Evolutionary conservation across 2,888 invertebrate genomes (phyloP).

Genomic region (Melitaea athalia): DNA sequence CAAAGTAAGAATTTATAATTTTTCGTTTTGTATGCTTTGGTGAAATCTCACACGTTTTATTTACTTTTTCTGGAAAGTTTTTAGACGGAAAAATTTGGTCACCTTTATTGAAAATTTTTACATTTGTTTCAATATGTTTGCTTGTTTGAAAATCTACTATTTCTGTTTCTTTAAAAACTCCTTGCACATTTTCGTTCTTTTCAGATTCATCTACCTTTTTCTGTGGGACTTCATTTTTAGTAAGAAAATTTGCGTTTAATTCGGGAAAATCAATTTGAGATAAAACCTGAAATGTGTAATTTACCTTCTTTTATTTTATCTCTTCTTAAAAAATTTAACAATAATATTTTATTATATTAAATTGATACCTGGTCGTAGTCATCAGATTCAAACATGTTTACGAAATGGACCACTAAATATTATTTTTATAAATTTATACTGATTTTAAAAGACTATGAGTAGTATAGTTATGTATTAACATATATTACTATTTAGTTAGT

Average conservation of each 20-base stretch:
- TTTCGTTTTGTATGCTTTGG: conserved; percentile 68
- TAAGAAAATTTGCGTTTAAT: conserved; percentile 9
- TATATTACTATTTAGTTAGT: no score
- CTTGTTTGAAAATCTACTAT: not conserved
- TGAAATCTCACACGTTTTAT: conserved; percentile 38
- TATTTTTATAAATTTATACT: no score
- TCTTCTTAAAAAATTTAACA: not conserved
- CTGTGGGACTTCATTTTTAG: not conserved
- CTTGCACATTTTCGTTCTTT: not conserved
- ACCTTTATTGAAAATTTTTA: not conserved
- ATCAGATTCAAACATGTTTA: conserved; percentile 71
- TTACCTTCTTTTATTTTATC: not conserved
- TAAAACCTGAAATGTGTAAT: conserved; percentile 56
- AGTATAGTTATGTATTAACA: no score
- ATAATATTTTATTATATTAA: not conserved
- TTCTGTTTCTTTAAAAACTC: not conserved
- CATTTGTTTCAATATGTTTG: not conserved
- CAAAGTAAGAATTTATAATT: conserved; percentile 69
- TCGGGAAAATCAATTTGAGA: conserved; percentile 72
- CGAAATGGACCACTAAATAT: not conserved
- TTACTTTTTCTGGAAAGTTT: not conserved
- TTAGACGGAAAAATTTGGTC: not conserved
- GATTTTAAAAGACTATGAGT: no score
- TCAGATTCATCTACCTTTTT: not conserved
- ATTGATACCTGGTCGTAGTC: conserved; percentile 71